Conservation (phyloP, 2,888 invertebrate genomes). For the Doris montereyensis region DNA sequence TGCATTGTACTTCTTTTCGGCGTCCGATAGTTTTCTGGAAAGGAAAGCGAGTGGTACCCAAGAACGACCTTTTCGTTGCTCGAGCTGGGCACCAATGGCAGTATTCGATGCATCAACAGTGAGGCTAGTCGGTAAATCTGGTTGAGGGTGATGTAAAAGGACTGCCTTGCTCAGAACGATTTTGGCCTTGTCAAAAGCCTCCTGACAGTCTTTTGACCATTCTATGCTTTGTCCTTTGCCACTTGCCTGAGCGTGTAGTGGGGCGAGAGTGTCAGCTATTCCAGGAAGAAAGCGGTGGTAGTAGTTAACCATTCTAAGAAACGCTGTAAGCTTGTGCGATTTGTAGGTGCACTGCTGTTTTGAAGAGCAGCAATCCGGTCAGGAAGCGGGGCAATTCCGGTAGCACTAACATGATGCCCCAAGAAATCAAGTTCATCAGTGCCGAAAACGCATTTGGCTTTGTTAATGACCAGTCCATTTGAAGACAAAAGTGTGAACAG, state of each 20-base stretch:
- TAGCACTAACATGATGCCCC: constrained; percentile 27
- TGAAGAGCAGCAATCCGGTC: constrained; percentile 11
- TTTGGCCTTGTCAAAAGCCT: constrained; percentile 31
- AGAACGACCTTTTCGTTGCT: constrained; percentile 20
- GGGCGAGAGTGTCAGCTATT: constrained; percentile 16
- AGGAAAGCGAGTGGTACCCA: constrained; percentile 31
- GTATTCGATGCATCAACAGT: constrained; percentile 35
- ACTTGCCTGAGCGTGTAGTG: constrained; percentile 32
- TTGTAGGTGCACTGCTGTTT: constrained; percentile 4
- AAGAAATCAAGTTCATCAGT: constrained; percentile 26
- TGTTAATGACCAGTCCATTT: constrained; percentile 33
- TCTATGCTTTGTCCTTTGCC: constrained; percentile 31
- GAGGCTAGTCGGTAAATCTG: constrained; percentile 23
- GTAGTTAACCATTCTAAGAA: constrained; percentile 36
- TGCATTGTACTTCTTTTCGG: background rate
- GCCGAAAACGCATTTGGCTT: constrained; percentile 35
- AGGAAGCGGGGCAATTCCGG: constrained; percentile 26
- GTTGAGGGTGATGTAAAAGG: constrained; percentile 27
- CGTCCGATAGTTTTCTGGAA: constrained; percentile 29
- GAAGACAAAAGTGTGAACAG: constrained; percentile 25
- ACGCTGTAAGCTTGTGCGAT: constrained; percentile 20
- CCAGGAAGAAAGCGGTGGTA: constrained; percentile 35
- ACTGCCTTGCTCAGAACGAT: constrained; percentile 6
- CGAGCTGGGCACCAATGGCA: constrained; percentile 32
- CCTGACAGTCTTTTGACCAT: constrained; percentile 29